Evolutionary conservation across 1,140 invertebrate genomes (phyloP).

Genomic region (Zeugodacus cucurbitae): DNA sequence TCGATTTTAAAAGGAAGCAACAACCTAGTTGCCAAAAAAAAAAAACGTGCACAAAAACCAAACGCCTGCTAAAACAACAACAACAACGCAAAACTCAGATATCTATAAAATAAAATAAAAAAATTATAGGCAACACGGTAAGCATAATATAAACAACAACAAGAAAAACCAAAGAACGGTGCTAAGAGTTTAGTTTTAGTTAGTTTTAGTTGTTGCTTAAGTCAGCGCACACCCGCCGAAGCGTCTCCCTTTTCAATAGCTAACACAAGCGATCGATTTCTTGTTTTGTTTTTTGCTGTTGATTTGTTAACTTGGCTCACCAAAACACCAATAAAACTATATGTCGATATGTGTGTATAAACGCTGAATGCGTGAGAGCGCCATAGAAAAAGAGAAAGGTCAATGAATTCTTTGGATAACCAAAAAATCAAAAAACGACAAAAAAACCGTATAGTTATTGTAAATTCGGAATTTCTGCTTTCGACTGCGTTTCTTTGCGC

Average conservation of each 20-base stretch:
- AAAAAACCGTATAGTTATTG: neutral
- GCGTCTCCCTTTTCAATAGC: neutral
- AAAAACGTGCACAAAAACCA: neutral
- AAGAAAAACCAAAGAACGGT: neutral
- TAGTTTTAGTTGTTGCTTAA: neutral
- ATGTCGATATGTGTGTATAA: neutral
- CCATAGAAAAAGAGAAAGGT: neutral
- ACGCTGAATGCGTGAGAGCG: neutral
- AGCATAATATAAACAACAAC: neutral
- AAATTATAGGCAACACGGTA: neutral
- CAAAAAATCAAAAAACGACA: neutral
- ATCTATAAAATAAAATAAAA: neutral
- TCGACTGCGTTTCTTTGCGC: neutral
- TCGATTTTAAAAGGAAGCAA: neutral
- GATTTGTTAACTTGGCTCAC: neutral
- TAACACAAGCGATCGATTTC: neutral
- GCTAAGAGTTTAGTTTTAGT: neutral
- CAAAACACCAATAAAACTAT: neutral
- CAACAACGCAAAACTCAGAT: neutral
- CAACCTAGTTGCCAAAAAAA: neutral
- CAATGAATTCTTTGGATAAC: constrained; percentile 13
- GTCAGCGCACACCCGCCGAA: neutral
- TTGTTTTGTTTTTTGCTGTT: neutral
- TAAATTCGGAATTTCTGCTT: constrained; percentile 16
- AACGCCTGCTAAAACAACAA: neutral